A percentile compares a stretch with the other conserved stretches of the same genome.
Evolutionary conservation across 1,140 invertebrate genomes (phyloP).

Genomic region (Leptinotarsa undecemlineata): DNA sequence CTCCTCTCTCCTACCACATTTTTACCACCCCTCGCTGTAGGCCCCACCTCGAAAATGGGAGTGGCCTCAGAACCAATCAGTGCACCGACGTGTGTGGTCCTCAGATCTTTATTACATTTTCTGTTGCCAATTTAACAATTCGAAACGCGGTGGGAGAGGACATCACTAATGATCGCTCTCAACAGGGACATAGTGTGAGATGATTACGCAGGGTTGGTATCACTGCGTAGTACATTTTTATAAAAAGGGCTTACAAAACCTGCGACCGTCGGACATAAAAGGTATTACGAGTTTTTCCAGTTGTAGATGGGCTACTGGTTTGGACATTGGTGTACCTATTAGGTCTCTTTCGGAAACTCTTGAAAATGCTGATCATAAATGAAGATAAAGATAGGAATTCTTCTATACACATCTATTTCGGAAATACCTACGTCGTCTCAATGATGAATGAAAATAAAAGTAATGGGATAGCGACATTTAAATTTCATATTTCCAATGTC

Average conservation of each 20-base stretch:
- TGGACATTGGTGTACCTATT: too few species aligned
- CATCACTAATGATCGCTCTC: slow-evolving; percentile 28
- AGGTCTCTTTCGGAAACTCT: too few species aligned
- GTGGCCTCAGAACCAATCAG: slow-evolving; percentile 49
- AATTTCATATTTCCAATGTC: too few species aligned
- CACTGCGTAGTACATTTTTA: neutral
- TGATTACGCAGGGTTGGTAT: slow-evolving; percentile 15
- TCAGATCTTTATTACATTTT: slow-evolving; percentile 53
- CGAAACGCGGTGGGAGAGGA: slow-evolving; percentile 36
- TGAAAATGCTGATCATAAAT: too few species aligned
- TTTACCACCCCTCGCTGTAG: neutral
- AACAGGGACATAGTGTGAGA: slow-evolving; percentile 17
- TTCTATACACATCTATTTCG: too few species aligned
- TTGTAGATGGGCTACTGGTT: too few species aligned
- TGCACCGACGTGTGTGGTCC: slow-evolving; percentile 54
- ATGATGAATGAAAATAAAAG: too few species aligned
- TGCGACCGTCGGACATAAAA: neutral
- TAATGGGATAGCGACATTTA: too few species aligned
- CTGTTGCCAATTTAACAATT: slow-evolving; percentile 53
- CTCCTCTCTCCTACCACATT: slow-evolving; percentile 18
- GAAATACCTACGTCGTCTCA: too few species aligned
- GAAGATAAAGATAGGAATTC: too few species aligned
- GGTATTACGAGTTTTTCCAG: too few species aligned
- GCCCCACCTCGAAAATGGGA: slow-evolving; percentile 23
- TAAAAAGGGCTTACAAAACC: slow-evolving; percentile 11